Percentiles rank a stretch among this genome's conserved stretches.
These are phyloP conservation scores for Halocynthia roretzi DNA, from an alignment of 23 tunicate species.

Conservation along the genomic window DNA sequence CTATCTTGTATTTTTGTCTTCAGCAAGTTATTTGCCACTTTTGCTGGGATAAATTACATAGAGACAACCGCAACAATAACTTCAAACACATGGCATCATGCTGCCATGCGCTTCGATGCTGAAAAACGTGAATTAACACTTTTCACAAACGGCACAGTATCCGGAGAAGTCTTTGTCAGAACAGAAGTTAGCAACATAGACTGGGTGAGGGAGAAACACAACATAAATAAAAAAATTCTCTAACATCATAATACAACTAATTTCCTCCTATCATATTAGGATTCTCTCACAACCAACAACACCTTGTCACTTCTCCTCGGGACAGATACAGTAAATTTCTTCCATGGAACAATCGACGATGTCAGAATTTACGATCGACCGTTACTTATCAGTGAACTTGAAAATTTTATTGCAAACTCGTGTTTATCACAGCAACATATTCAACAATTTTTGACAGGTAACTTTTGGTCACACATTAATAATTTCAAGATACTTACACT, in stretches of 20 bases:
- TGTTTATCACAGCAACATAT: constrained; percentile 16
- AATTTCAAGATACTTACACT: no score
- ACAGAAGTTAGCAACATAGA: background rate
- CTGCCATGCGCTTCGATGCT: constrained; percentile 16
- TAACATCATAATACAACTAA: no score
- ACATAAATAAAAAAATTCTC: no score
- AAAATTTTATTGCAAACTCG: constrained; percentile 6
- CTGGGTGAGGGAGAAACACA: constrained; percentile 7
- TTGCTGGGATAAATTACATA: no score
- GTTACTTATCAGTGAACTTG: background rate
- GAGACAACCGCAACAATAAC: no score
- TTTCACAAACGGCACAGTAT: constrained; percentile 16
- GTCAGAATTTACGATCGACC: constrained; percentile 23
- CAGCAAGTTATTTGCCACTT: no score
- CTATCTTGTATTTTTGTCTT: no score
- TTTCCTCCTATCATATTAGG: no score
- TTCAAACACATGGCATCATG: constrained; percentile 19
- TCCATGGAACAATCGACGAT: constrained; percentile 16
- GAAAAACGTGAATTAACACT: constrained; percentile 16
- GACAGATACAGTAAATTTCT: background rate
- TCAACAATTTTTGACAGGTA: constrained; percentile 19
- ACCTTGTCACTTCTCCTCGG: background rate
- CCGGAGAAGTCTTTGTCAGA: constrained; percentile 7
- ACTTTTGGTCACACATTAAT: background rate
- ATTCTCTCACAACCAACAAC: background rate